Conservation (phyloP, 2,888 invertebrate species). For the Hesperia comma region DNA sequence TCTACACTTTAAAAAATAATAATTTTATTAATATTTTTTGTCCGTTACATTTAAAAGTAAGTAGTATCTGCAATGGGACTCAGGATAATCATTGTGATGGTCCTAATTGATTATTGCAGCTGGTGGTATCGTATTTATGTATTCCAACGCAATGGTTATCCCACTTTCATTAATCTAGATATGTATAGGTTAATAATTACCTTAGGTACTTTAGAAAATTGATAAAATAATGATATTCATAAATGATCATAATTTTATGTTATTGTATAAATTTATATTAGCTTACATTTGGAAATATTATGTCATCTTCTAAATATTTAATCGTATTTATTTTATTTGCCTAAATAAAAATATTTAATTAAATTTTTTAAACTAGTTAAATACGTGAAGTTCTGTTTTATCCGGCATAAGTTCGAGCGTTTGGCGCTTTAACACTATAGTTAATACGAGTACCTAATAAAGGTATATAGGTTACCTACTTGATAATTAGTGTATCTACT, state of each 20-base stretch:
- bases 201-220: slow-evolving; percentile 13
- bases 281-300: slow-evolving; percentile 12
- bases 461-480: too few relatives aligned
- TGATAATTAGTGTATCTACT: background rate
- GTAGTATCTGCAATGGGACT: slow-evolving; percentile 7
- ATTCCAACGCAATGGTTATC: slow-evolving; percentile 26
- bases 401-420: background rate
- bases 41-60: background rate
- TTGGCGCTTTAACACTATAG: background rate
- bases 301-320: background rate
- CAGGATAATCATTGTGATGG: slow-evolving; percentile 26
- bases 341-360: background rate
- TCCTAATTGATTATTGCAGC: slow-evolving; percentile 18
- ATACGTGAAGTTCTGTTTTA: background rate
- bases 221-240: slow-evolving; percentile 7
- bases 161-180: slow-evolving; percentile 8
- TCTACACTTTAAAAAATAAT: background rate
- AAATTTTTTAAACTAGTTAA: too few relatives aligned
- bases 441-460: too few relatives aligned
- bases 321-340: background rate
- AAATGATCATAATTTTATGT: slow-evolving; percentile 11
- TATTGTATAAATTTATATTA: slow-evolving; percentile 11
- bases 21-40: slow-evolving; percentile 26
- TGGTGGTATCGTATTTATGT: slow-evolving; percentile 13
- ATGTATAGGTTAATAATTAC: background rate